Conservation (phyloP, 2,113 vertebrate genomes). For the Psilopsiagon aurifrons region DNA sequence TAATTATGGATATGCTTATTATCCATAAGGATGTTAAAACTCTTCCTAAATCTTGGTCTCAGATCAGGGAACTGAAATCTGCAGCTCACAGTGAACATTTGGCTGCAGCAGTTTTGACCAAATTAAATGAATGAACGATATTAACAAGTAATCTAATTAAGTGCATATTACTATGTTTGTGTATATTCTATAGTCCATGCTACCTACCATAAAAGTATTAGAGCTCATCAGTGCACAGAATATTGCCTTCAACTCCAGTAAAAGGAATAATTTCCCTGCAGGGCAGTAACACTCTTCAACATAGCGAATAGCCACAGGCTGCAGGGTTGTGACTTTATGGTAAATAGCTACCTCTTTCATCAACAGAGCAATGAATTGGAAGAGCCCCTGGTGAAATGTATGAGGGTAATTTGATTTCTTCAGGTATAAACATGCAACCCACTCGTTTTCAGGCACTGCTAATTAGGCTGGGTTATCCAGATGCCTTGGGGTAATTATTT, state of each 20-base stretch:
- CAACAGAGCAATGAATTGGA: slow-evolving; percentile 70
- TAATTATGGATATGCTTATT: slow-evolving; percentile 3
- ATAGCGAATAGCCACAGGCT: slow-evolving; percentile 63
- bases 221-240: slow-evolving; percentile 65
- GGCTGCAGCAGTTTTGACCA: slow-evolving; percentile 43
- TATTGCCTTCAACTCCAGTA: slow-evolving; percentile 67
- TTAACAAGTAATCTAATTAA: slow-evolving; percentile 70
- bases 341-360: slow-evolving; percentile 71
- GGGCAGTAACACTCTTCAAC: slow-evolving; percentile 60
- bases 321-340: slow-evolving; percentile 64
- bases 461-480: slow-evolving; percentile 72
- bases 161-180: slow-evolving; percentile 56
- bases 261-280: slow-evolving; percentile 69
- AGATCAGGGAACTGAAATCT: background rate
- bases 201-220: slow-evolving; percentile 70
- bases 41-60: background rate
- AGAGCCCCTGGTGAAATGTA: slow-evolving; percentile 71
- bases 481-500: slow-evolving; percentile 73
- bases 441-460: slow-evolving; percentile 67
- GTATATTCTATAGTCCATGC: slow-evolving; percentile 46
- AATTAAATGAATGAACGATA: slow-evolving; percentile 64
- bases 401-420: slow-evolving; percentile 74
- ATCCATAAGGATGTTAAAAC: background rate
- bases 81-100: slow-evolving; percentile 45
- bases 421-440: slow-evolving; percentile 72